These are phyloP conservation scores for Leptopilina drosophilae DNA, from an alignment of 2,888 invertebrate species.

Conservation along the genomic window DNA sequence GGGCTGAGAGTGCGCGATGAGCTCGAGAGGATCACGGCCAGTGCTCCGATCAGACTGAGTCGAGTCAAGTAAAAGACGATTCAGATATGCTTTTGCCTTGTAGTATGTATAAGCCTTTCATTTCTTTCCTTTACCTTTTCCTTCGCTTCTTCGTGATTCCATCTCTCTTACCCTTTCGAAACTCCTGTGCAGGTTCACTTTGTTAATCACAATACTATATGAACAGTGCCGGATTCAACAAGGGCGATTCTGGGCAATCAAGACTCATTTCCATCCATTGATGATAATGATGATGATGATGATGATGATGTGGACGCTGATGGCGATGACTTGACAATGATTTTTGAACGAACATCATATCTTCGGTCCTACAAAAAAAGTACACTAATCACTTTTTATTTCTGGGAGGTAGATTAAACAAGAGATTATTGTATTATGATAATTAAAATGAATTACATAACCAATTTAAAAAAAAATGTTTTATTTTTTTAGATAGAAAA, in stretches of 20 bases:
- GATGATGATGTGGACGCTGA: neutral
- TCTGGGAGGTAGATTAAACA: too few species aligned
- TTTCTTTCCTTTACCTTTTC: slow-evolving; percentile 55
- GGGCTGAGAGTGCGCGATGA: slow-evolving; percentile 35
- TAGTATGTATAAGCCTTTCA: slow-evolving; percentile 57
- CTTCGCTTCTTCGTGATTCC: slow-evolving; percentile 56
- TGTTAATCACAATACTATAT: slow-evolving; percentile 64
- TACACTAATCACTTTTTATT: too few species aligned
- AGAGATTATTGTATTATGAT: too few species aligned
- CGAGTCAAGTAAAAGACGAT: slow-evolving; percentile 65
- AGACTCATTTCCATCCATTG: slow-evolving; percentile 3
- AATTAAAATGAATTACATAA: too few species aligned
- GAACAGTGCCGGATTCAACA: slow-evolving; percentile 62
- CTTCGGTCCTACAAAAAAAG: neutral
- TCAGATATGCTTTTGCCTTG: slow-evolving; percentile 69
- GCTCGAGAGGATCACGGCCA: slow-evolving; percentile 61
- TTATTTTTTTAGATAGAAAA: too few species aligned
- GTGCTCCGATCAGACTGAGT: slow-evolving; percentile 70
- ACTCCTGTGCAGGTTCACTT: slow-evolving; percentile 61
- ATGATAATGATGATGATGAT: neutral
- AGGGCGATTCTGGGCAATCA: slow-evolving; percentile 47
- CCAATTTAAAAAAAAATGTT: too few species aligned
- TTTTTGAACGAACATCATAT: neutral
- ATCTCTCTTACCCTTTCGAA: slow-evolving; percentile 54
- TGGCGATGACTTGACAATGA: neutral